Evolutionary conservation across 1,140 invertebrate genomes (phyloP).

Genomic region (Drosophila arawakana): DNA sequence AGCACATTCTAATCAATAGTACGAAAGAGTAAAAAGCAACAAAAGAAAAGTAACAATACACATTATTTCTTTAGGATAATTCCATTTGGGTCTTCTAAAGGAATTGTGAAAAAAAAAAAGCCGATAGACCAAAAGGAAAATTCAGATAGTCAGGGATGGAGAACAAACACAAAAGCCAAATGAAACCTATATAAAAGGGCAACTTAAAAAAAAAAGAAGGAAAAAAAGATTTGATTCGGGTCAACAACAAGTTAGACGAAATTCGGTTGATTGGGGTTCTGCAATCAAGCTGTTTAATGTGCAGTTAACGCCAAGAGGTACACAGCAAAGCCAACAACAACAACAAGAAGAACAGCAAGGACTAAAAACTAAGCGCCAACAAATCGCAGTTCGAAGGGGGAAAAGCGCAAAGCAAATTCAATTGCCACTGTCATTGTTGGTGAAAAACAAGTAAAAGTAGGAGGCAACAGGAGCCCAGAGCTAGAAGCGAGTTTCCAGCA

Average conservation of each 20-base stretch:
- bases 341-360: slow-evolving; percentile 2
- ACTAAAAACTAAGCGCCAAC: slow-evolving; percentile 33
- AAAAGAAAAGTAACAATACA: slow-evolving; percentile 23
- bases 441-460: slow-evolving; percentile 41
- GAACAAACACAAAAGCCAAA: slow-evolving; percentile 31
- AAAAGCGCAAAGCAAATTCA: slow-evolving; percentile 58
- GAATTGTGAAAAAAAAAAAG: slow-evolving; percentile 22
- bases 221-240: slow-evolving; percentile 47
- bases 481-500: not conserved
- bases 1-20: slow-evolving; percentile 59
- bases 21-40: slow-evolving; percentile 34
- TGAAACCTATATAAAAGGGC: slow-evolving; percentile 7
- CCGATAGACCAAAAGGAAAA: slow-evolving; percentile 17
- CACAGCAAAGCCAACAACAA: slow-evolving; percentile 12
- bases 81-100: slow-evolving; percentile 50
- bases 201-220: not conserved
- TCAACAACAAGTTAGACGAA: slow-evolving; percentile 38
- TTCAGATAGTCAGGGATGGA: slow-evolving; percentile 38
- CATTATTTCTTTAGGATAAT: slow-evolving; percentile 65
- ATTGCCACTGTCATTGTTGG: slow-evolving; percentile 69
- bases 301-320: slow-evolving; percentile 70
- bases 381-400: slow-evolving; percentile 23
- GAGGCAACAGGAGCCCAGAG: not conserved
- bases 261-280: slow-evolving; percentile 58
- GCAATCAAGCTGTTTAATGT: slow-evolving; percentile 77